Base-by-base conservation (phyloP, 2,888 invertebrate species). In the Bruchidius siliquastri region DNA sequence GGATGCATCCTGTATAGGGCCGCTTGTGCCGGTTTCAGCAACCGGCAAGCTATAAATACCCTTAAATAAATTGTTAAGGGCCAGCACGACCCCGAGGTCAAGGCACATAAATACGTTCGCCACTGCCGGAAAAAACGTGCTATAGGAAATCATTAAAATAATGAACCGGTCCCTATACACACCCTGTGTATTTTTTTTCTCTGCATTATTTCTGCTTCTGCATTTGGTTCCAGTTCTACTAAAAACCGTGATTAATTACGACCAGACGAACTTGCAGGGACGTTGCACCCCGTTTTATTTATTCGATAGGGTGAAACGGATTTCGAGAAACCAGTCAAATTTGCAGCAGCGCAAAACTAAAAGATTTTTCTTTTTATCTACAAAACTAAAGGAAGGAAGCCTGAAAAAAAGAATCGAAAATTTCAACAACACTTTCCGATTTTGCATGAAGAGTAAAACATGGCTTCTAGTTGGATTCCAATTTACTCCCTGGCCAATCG, bases 1-100 rank as follows among this genome's bases (percentile, higher is more conserved):
- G 3, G 8, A 49, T 13, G 70, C 72, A 67, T 69, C 73, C 73
- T 70, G 67, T 72, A 70, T 71, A 74, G 76, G 71, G 77, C 78
- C 77, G 75, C 75, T 78, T 77, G 71, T 76, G 49, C 49, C 49
- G 73, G 73, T 73, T 71, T 75, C 76, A 79, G 79, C 78, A 81
- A 80, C 82, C 81, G 81, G 80, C 80, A 80, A 79, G 79, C 82
- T 77, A 82, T 82, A 82, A 82, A 83, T 82, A 80, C 79, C 78
- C 74, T 81, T 8, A 83, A 83, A 83, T 83, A 81, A 81, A 81
- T 76, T 82, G 72, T 72, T 72, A 72, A 69, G 69, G 69, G 69
- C 69, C 69, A 26, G 22, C 22, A 4, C 26, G 69, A 69, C 69
- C 69, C 6, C 69, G 21, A 26, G 69, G 22, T 26, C 22, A 49